These are phyloP conservation scores for Setipinna tenuifilis DNA, from an alignment of 2,797 vertebrate genomes.

Conservation along the genomic window DNA sequence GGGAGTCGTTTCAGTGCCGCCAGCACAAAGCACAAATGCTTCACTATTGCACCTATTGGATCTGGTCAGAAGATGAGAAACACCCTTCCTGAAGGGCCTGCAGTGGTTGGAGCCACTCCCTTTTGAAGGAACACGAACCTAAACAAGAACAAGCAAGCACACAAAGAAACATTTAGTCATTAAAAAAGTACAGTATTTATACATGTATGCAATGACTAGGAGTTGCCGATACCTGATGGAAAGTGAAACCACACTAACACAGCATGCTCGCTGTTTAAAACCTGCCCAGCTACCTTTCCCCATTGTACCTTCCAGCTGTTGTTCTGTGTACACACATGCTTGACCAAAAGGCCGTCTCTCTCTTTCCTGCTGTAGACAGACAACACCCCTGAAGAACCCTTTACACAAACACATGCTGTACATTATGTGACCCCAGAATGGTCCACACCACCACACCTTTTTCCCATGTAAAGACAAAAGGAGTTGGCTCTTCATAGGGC, in stretches of 20 bases:
- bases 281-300: neutral
- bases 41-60: neutral
- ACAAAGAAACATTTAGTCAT: neutral
- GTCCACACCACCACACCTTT: neutral
- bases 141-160: neutral
- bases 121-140: neutral
- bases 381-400: no score
- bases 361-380: neutral
- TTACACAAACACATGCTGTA: neutral
- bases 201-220: neutral
- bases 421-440: neutral
- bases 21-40: neutral
- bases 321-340: neutral
- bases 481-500: neutral
- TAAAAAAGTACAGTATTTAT: neutral
- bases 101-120: neutral
- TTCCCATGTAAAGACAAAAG: constrained; percentile 23
- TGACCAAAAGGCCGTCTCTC: neutral
- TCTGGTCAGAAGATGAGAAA: neutral
- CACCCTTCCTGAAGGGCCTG: neutral
- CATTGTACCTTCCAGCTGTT: neutral
- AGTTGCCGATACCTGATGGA: neutral
- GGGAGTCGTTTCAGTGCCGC: neutral
- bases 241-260: neutral
- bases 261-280: neutral